Percentiles rank a stretch among this genome's conserved stretches.
These are phyloP conservation scores for Mesochorus sp. DNA, from an alignment of 2,888 invertebrate genomes.

Conservation along the genomic window DNA sequence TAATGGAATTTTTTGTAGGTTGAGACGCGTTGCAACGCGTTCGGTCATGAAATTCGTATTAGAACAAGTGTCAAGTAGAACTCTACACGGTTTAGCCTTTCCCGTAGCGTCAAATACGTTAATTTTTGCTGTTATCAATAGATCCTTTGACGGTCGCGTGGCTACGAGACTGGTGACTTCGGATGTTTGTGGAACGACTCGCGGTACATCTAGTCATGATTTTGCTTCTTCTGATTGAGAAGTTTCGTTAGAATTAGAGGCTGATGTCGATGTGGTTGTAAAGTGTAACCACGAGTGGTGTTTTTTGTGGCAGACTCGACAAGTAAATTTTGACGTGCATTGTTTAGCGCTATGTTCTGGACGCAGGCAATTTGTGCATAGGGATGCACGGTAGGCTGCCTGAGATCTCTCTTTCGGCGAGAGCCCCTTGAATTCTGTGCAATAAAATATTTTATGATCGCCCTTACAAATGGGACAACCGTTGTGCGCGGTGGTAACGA, in stretches of 20 bases:
- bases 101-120: not conserved
- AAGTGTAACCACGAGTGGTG: conserved; percentile 31
- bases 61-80: conserved; percentile 17
- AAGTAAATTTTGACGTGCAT: conserved; percentile 13
- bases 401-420: conserved; percentile 3
- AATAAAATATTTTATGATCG: conserved; percentile 1
- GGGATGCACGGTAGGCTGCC: not conserved
- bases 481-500: not conserved
- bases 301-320: not conserved
- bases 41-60: conserved; percentile 24
- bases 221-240: not conserved
- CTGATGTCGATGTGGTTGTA: too few species aligned
- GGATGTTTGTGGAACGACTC: not conserved
- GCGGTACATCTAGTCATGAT: not conserved
- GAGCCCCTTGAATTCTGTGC: not conserved
- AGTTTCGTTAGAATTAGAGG: too few species aligned
- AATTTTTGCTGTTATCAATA: conserved; percentile 7
- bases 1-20: not conserved
- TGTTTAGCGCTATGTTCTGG: not conserved
- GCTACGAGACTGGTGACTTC: conserved; percentile 4
- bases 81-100: not conserved
- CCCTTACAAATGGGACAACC: conserved; percentile 6
- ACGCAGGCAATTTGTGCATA: conserved; percentile 20
- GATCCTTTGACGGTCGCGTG: conserved; percentile 1
- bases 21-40: not conserved